Evolutionary conservation across 2,888 invertebrate species (phyloP), one percentile per base, ranked within the genome.

Genomic region (Lasioglossum lativentre): DNA sequence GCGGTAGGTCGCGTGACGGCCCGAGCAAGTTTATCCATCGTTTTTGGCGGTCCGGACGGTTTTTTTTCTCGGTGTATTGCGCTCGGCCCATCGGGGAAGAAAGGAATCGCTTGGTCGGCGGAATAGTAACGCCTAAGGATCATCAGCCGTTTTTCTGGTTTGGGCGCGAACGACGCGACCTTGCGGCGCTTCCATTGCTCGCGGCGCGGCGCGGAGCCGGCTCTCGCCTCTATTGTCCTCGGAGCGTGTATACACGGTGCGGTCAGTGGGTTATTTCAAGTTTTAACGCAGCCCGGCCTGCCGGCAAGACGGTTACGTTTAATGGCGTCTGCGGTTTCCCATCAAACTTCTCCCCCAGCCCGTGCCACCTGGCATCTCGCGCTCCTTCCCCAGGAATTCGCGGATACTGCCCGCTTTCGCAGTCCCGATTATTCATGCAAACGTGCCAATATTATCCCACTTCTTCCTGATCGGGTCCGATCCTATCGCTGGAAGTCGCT

Each of bases 261-360:
- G 91, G 92, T 91, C 91, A 93, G 88, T 91, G 90, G 91, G 93
- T 92, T 93, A 93, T 93, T 93, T 91, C 83, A 91, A 91, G 89
- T 90, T 88, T 90, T 86, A 90, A 91, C 88, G 86, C 88, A 82
- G 82, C 66, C 83, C 73, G 52, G 75, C 80, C 77, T 82, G 73
- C 81, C 74, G 76, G 79, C 87, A 81, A 79, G 80, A 82, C 73
- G 88, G 82, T 88, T 84, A 80, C 66, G 75, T 89, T 93, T 93
- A 93, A 93, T 93, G 91, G 86, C 87, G 92, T 93, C 93, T 93
- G 94, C 92, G 94, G 93, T 93, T 93, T 93, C 86, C 90, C 92
- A 94, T 93, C 91, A 92, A 90, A 92, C 89, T 90, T 88, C 91
- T 84, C 78, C 79, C 74, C 14, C 27, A 63, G 23, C 59, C 59